phyloP scores from a whole-genome alignment of 1,140 invertebrate species.

The Thalassaphorura encarpata region DNA sequence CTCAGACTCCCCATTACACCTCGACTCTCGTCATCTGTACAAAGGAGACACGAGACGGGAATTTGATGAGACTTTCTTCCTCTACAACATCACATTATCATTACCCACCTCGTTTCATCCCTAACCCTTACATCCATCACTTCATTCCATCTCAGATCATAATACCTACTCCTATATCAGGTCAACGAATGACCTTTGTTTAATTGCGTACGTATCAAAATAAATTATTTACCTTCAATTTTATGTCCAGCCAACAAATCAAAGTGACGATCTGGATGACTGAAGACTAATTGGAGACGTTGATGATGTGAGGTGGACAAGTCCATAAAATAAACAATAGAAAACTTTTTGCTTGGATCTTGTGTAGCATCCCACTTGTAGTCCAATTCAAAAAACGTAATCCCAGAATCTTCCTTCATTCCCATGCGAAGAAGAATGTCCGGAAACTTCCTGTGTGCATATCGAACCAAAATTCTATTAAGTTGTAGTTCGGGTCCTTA shows the following conservation, averaged over 20 bases:
- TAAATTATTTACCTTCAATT: not conserved
- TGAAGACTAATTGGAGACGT: conserved; percentile 9
- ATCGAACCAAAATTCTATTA: conserved; percentile 11
- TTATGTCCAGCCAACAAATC: not conserved
- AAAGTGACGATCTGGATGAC: conserved; percentile 4
- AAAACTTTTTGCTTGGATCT: conserved; percentile 18
- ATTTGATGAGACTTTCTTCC: too few species aligned
- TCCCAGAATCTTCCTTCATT: conserved; percentile 17
- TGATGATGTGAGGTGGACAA: not conserved
- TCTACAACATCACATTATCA: not conserved
- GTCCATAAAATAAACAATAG: conserved; percentile 15
- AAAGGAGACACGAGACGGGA: not conserved
- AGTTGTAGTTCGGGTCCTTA: too few species aligned
- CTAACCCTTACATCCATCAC: too few species aligned
- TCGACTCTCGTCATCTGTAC: conserved; percentile 20
- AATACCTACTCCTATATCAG: too few species aligned
- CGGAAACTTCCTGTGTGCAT: conserved; percentile 21
- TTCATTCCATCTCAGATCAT: too few species aligned
- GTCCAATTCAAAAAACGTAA: conserved; percentile 15
- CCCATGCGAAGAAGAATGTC: conserved; percentile 20
- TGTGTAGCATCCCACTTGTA: conserved; percentile 25
- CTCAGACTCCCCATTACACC: conserved; percentile 20
- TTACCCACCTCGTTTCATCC: not conserved
- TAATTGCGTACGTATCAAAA: too few species aligned
- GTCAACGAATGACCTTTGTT: too few species aligned